Evolutionary conservation across 2,113 vertebrate species (phyloP).

Genomic region (Callipepla californica): DNA sequence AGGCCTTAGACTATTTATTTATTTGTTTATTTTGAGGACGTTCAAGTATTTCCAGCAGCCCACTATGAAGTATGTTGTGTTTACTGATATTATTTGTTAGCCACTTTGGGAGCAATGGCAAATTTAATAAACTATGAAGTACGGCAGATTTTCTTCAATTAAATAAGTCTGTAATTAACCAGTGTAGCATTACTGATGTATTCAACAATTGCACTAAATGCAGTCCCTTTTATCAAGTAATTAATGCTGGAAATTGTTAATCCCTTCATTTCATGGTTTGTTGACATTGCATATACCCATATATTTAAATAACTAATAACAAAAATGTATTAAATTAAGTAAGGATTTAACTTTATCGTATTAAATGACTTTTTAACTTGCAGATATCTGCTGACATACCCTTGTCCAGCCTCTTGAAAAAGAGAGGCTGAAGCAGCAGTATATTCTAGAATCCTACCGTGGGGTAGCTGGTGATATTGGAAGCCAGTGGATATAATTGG

Average conservation of each 20-base stretch:
- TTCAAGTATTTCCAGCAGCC: not conserved
- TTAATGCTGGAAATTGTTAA: slow-evolving; percentile 45
- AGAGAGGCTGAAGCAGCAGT: not conserved
- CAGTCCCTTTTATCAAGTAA: slow-evolving; percentile 40
- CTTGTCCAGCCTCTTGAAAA: not conserved
- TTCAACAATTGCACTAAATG: slow-evolving; percentile 29
- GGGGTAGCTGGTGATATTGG: not conserved
- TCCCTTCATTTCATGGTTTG: slow-evolving; percentile 54
- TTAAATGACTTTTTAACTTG: not conserved
- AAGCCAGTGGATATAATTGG: not conserved
- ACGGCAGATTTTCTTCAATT: slow-evolving; percentile 43
- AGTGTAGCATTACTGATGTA: slow-evolving; percentile 41
- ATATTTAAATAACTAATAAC: slow-evolving; percentile 43
- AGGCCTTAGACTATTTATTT: not conserved
- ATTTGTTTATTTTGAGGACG: not conserved
- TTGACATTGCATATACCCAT: slow-evolving; percentile 7
- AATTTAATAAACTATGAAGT: slow-evolving; percentile 14
- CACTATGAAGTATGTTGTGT: not conserved
- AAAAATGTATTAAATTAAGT: not conserved
- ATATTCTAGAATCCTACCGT: not conserved
- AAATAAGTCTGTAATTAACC: slow-evolving; percentile 61
- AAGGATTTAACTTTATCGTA: not conserved
- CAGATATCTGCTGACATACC: not conserved
- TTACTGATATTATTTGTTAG: not conserved
- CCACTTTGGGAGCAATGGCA: not conserved